Conservation (phyloP, 2,113 vertebrate species). For the Scartelaos histophorus region DNA sequence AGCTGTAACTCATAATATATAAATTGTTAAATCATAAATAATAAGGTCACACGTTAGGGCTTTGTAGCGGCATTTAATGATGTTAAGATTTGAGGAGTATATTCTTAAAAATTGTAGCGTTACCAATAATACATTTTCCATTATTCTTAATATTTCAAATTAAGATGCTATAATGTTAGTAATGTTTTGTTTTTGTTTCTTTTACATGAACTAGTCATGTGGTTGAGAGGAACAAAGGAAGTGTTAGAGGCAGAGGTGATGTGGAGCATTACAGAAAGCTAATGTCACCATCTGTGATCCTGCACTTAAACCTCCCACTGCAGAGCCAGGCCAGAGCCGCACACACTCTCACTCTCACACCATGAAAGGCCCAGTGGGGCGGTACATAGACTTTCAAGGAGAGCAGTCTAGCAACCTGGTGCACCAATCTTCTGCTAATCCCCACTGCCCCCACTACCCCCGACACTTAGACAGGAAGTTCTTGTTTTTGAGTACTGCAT, state of each 20-base stretch:
- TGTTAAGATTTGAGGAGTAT: no score
- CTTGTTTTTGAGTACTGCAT: not conserved
- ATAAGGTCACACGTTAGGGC: no score
- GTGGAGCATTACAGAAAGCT: slow-evolving; percentile 30
- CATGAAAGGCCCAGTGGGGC: slow-evolving; percentile 73
- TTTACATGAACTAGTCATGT: not conserved
- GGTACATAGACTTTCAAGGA: slow-evolving; percentile 53
- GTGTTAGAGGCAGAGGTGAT: not conserved
- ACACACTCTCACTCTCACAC: slow-evolving; percentile 40
- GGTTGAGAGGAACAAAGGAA: slow-evolving; percentile 1
- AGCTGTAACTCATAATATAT: no score
- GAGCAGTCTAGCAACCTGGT: slow-evolving; percentile 56
- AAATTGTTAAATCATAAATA: no score
- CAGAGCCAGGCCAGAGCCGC: slow-evolving; percentile 23
- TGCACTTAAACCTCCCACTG: slow-evolving; percentile 35
- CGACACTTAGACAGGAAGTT: slow-evolving; percentile 9
- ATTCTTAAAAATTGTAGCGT: no score
- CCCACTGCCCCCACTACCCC: slow-evolving; percentile 45
- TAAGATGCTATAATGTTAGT: no score
- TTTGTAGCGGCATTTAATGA: no score
- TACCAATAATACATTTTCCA: no score
- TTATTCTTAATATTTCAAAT: no score
- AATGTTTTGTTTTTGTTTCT: not conserved
- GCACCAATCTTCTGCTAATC: slow-evolving; percentile 74
- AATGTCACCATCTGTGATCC: slow-evolving; percentile 51